Conservation (phyloP, 2,888 invertebrate genomes). For the Zeuzera pyrina region DNA sequence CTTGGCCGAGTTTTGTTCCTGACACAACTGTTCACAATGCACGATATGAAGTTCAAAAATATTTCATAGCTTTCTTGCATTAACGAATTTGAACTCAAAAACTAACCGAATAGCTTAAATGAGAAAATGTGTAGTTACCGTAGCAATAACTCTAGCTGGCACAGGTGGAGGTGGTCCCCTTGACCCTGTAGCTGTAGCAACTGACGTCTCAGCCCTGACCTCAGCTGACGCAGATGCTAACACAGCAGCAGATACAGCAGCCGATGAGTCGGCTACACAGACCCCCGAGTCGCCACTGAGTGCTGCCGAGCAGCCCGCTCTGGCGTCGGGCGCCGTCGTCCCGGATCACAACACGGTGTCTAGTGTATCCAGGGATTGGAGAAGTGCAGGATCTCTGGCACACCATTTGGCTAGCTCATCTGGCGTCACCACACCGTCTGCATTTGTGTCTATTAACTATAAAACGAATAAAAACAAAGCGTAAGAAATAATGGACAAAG, state of each 20-base stretch:
- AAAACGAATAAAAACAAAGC: no score
- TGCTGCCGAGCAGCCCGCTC: neutral
- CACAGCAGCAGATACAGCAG: neutral
- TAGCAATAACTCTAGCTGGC: neutral
- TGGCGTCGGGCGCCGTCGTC: neutral
- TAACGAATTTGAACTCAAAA: no score
- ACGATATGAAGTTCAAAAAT: no score
- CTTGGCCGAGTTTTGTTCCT: no score
- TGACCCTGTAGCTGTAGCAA: neutral
- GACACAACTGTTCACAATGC: no score
- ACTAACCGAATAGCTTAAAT: no score
- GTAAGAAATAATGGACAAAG: no score
- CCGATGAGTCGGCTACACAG: neutral
- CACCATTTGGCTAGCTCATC: constrained; percentile 88
- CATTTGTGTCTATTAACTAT: constrained; percentile 85
- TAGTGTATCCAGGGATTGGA: constrained; percentile 79
- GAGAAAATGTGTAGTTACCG: neutral
- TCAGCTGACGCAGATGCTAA: neutral
- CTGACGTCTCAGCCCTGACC: no score
- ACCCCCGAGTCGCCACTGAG: neutral
- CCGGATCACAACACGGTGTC: constrained; percentile 82
- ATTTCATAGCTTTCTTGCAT: no score
- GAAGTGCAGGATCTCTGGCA: constrained; percentile 79
- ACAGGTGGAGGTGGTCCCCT: neutral
- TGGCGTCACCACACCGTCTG: constrained; percentile 85